Conservation (phyloP, 2,888 invertebrate genomes). For the Metacarcinus magister region DNA sequence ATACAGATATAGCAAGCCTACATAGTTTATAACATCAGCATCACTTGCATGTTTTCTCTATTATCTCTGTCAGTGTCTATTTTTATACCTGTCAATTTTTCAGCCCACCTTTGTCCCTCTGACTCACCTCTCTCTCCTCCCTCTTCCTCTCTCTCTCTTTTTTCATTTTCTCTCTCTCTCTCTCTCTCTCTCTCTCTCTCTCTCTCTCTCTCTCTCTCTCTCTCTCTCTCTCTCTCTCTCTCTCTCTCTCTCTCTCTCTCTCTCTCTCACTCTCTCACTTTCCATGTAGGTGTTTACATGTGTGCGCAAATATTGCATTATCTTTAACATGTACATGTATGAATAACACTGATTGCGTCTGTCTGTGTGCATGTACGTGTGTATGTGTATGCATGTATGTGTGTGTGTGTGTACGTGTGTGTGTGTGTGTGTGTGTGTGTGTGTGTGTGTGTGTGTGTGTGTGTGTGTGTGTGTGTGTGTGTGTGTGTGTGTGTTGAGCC, state of each 20-base stretch:
- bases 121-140: background rate
- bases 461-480: background rate
- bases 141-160: constrained; percentile 7
- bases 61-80: background rate
- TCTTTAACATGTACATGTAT: too few relatives aligned
- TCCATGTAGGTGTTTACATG: background rate
- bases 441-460: background rate
- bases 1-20: too few relatives aligned
- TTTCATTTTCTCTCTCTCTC: background rate
- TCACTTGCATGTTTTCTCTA: background rate
- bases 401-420: too few relatives aligned
- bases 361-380: too few relatives aligned
- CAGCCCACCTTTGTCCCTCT: background rate
- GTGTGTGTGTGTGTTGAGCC: background rate
- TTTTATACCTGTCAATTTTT: background rate
- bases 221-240: constrained; percentile 48
- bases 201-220: constrained; percentile 32
- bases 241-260: constrained; percentile 48
- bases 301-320: too few relatives aligned
- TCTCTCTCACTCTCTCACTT: constrained; percentile 1
- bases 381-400: too few relatives aligned
- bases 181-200: background rate
- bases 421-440: background rate
- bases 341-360: too few relatives aligned
- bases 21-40: too few relatives aligned